A percentile compares a stretch with the other conserved stretches of the same genome.
Evolutionary conservation across 2,888 invertebrate genomes (phyloP).

Genomic region (Adelphocoris suturalis): DNA sequence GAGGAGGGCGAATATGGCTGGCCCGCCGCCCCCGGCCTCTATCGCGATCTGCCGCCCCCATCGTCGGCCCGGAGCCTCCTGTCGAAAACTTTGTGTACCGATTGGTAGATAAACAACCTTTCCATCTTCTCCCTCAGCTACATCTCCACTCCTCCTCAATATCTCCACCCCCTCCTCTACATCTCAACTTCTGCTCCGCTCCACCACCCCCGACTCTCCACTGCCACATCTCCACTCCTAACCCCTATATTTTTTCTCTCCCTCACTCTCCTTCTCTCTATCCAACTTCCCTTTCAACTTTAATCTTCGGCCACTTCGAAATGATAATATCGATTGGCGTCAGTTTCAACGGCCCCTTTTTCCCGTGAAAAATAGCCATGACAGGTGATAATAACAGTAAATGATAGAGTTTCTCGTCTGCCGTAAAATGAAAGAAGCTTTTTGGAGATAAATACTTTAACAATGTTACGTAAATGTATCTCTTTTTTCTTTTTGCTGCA

Average conservation of each 20-base stretch:
- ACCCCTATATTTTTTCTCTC: background rate
- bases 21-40: conserved; percentile 29
- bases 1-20: conserved; percentile 37
- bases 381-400: conserved; percentile 36
- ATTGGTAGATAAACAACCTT: conserved; percentile 46
- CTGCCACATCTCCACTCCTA: background rate
- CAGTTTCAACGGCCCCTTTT: background rate
- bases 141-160: background rate
- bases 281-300: conserved; percentile 1
- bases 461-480: too few relatives aligned
- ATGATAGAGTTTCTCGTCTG: background rate
- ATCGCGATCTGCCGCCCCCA: conserved; percentile 11
- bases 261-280: background rate
- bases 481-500: too few relatives aligned
- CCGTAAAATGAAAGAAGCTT: too few relatives aligned
- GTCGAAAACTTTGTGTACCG: conserved; percentile 35
- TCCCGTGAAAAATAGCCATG: conserved; percentile 2
- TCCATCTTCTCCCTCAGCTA: background rate
- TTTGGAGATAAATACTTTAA: too few relatives aligned
- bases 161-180: background rate
- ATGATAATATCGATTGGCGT: conserved; percentile 31
- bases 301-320: conserved; percentile 22
- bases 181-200: background rate
- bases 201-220: background rate
- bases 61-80: conserved; percentile 36